Evolutionary conservation across 2,797 vertebrate genomes (phyloP).

Genomic region (Karalla daura): DNA sequence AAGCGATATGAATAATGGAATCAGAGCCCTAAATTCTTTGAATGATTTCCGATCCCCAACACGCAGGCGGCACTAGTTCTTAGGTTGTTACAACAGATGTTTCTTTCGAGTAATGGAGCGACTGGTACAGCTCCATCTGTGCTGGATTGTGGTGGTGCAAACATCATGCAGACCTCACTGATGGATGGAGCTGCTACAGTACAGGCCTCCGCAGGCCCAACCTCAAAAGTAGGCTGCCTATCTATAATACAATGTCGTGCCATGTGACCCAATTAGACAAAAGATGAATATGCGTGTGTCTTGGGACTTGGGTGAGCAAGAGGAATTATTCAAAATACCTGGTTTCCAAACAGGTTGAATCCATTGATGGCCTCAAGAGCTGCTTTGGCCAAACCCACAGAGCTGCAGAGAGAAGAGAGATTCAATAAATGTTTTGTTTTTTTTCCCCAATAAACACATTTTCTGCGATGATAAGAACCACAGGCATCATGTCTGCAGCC

Average conservation of each 20-base stretch:
- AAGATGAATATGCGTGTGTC: background rate
- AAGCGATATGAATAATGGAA: no score
- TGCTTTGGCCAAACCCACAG: slow-evolving; percentile 96
- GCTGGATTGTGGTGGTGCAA: background rate
- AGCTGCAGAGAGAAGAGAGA: slow-evolving; percentile 80
- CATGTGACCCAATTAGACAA: slow-evolving; percentile 13
- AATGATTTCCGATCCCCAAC: no score
- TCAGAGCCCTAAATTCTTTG: no score
- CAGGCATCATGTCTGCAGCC: background rate
- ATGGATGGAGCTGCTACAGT: slow-evolving; percentile 12
- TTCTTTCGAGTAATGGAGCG: background rate
- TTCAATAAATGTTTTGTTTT: no score
- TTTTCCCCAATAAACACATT: background rate
- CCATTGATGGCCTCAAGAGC: slow-evolving; percentile 98
- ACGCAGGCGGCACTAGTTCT: slow-evolving; percentile 18
- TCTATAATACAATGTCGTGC: slow-evolving; percentile 4
- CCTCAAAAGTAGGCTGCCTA: slow-evolving; percentile 15
- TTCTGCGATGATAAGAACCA: background rate
- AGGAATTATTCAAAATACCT: slow-evolving; percentile 85
- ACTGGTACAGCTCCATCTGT: background rate
- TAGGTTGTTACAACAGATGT: background rate
- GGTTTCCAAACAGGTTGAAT: slow-evolving; percentile 99
- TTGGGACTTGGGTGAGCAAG: background rate
- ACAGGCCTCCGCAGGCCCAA: slow-evolving; percentile 7
- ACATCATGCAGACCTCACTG: background rate